Evolutionary conservation across 2,797 vertebrate genomes (phyloP).

Genomic region (Acrossocheilus wenchowensis): DNA sequence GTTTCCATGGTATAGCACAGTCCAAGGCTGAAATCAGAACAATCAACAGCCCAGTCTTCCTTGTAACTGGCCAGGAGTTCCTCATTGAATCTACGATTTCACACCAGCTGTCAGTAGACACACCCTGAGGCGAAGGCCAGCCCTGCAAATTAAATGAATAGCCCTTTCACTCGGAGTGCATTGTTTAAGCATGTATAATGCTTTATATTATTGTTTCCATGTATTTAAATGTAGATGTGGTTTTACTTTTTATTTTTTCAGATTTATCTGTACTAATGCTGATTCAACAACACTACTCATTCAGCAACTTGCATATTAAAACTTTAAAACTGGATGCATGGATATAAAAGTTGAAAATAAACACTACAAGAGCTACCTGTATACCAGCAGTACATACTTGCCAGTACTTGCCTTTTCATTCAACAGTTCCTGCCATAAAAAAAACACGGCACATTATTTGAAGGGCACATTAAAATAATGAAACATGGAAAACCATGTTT

Average conservation of each 20-base stretch:
- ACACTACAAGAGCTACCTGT: too few species aligned
- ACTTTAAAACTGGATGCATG: too few species aligned
- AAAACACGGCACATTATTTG: background rate
- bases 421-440: background rate
- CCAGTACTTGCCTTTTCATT: background rate
- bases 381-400: background rate
- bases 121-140: background rate
- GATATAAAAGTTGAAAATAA: background rate
- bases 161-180: background rate
- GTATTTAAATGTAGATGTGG: background rate
- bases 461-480: background rate
- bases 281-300: background rate
- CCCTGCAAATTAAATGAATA: background rate
- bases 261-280: background rate
- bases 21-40: background rate
- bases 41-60: background rate
- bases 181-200: background rate
- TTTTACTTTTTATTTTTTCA: background rate
- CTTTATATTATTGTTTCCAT: background rate
- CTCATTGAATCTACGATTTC: background rate
- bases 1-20: conserved; percentile 59
- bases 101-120: background rate
- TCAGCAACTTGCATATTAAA: too few species aligned
- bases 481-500: background rate
- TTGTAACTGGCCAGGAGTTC: background rate